Evolutionary conservation across 2,888 invertebrate genomes (phyloP), one percentile per base, ranked within the genome.

Genomic region (Seira musarum): DNA sequence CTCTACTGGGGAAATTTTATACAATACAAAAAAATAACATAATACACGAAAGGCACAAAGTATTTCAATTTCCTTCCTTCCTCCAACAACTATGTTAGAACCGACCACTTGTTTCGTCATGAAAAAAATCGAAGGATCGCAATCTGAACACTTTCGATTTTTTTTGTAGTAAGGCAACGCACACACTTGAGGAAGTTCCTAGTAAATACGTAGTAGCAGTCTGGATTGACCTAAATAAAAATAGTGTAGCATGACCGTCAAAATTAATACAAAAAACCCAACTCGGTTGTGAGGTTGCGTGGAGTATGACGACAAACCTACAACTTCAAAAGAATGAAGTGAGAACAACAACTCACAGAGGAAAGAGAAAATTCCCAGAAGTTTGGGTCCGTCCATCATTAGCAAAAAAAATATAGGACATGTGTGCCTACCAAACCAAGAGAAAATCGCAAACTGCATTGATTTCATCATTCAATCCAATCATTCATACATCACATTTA

Each of bases 181-280:
- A 8, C 13, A 13, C 40, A 13, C 40, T 40, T 8, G 5, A 40
- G 5, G 40, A 8, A 13, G 5, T 40, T 40, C 40, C 40, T 13
- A 40, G n/a, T n/a, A n/a, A n/a, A n/a, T n/a, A n/a, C n/a, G n/a
- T n/a, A n/a, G n/a, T n/a, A n/a, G n/a, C n/a, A n/a, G n/a, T n/a
- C n/a, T n/a, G n/a, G 13, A 40, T 40, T 69, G 76, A 76, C 76
- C 76, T 21, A 69, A 68, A 76, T 76, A 69, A 60, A 69, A 35
- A n/a, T n/a, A 66, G 67, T 25, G 70, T 70, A 30, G 65, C 77
- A 70, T 64, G 77, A 77, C 64, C 77, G 63, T 70, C 75, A 49
- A 69, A 76, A 40, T 40, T 40, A 40, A 40, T 40, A 40, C 6
- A 40, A 40, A 40, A 40, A 40, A 40, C 40, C 6, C 5, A 40